These are phyloP conservation scores for Hydrophis major DNA, from an alignment of 2,797 vertebrate genomes.

Conservation along the genomic window DNA sequence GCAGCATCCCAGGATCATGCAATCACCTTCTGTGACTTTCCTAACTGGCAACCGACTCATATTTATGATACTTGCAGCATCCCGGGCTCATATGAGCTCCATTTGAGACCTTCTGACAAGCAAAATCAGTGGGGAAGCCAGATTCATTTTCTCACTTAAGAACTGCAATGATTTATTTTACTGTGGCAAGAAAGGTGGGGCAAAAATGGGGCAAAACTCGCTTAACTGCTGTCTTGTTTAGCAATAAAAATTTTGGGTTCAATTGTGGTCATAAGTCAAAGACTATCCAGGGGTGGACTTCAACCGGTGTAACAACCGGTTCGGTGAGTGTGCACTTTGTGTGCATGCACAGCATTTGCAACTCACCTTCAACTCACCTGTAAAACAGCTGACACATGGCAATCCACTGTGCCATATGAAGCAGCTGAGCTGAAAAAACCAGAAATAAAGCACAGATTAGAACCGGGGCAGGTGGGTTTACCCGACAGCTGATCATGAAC, in stretches of 20 bases:
- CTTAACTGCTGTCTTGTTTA: background rate
- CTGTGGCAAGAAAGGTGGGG: background rate
- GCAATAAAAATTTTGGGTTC: background rate
- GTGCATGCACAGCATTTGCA: too few species aligned
- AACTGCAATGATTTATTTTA: background rate
- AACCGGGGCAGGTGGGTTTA: too few species aligned
- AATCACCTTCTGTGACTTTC: background rate
- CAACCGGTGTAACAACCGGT: too few species aligned
- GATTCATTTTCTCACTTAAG: background rate
- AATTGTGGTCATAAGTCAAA: background rate
- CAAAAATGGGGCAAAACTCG: background rate
- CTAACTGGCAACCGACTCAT: background rate
- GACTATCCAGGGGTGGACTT: background rate
- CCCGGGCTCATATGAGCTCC: background rate
- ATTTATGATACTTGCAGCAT: background rate
- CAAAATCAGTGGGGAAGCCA: background rate
- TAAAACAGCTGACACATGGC: too few species aligned
- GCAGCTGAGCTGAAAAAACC: too few species aligned
- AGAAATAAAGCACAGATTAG: too few species aligned
- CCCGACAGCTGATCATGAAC: too few species aligned
- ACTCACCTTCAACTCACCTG: too few species aligned
- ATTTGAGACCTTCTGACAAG: background rate
- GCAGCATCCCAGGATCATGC: background rate
- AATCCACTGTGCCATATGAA: too few species aligned
- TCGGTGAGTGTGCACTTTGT: too few species aligned